Evolutionary conservation across 2,797 vertebrate species (phyloP), one percentile per base, ranked within the genome.

Genomic region (Enteromius unitaeniatus): DNA sequence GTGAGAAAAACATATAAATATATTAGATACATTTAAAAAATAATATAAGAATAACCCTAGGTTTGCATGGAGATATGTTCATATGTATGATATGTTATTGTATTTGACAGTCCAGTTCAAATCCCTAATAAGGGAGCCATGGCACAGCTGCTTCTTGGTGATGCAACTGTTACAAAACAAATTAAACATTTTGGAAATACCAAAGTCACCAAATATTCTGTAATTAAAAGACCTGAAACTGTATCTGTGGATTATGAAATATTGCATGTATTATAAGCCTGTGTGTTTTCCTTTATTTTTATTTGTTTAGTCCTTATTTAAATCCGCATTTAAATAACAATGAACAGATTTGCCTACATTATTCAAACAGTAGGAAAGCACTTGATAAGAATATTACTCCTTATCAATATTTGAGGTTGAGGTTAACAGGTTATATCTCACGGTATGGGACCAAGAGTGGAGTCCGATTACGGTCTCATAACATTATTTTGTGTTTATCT

Each of bases 121-220:
- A 78, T 49, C 42, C 76, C 64, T 65, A 78, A 64, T 65, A 65
- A 78, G 60, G 42, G 11, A 78, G 19, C 76, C 26, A 65, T 42
- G 40, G 75, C 23, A 45, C 55, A 47, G 37, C 40, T 47, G 42
- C 60, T 49, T 64, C 76, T 34, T 49, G 76, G 40, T 78, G 76
- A 78, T 65, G 60, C 76, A 78, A 78, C 26, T 47, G 60, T 78
- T 78, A 49, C 58, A 78, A 78, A 78, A 6, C 58, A 9, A 65
- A 65, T 78, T 34, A 17, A 3, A 65, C 31, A 78, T 49, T n/a
- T 4, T 6, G 3, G 65, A 78, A 78, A 76, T 55, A 55, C 19
- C 73, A 40, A 53, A 53, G 7, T 76, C 34, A 76, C 34, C 21
- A 40, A 55, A 58, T 60, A 42, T 76, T 23, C 51, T 55, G 31